Conservation (phyloP, 1,140 invertebrate species). For the Trissolcus basalis region DNA sequence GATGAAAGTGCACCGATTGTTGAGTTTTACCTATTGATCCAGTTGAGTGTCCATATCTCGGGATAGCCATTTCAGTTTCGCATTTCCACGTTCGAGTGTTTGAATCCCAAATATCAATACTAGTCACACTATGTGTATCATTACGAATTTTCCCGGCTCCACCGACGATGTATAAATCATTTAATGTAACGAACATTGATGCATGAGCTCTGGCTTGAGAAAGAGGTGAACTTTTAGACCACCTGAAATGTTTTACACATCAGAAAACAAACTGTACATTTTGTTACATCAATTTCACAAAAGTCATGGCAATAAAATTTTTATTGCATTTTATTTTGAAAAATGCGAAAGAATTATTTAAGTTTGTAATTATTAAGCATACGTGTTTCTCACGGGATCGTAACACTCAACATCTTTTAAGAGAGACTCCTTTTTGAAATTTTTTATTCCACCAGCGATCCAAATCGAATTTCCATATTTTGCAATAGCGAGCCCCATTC, state of each 20-base stretch:
- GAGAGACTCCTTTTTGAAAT: slow-evolving; percentile 75
- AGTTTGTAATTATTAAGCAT: slow-evolving; percentile 46
- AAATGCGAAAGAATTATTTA: too few relatives aligned
- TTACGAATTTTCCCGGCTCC: slow-evolving; percentile 78
- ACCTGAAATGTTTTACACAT: slow-evolving; percentile 73
- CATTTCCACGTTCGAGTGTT: slow-evolving; percentile 75
- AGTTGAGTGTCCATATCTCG: slow-evolving; percentile 79
- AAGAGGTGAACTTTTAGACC: slow-evolving; percentile 76
- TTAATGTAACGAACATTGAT: slow-evolving; percentile 77
- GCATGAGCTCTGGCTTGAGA: slow-evolving; percentile 76
- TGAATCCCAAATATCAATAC: slow-evolving; percentile 78
- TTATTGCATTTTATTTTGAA: too few relatives aligned
- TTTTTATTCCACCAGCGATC: slow-evolving; percentile 81
- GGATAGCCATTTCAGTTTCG: slow-evolving; percentile 77
- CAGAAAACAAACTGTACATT: not conserved
- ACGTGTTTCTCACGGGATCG: slow-evolving; percentile 78
- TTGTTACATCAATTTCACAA: not conserved
- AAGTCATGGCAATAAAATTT: not conserved
- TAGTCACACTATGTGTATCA: slow-evolving; percentile 77
- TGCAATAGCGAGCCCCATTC: slow-evolving; percentile 77
- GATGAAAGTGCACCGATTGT: not conserved
- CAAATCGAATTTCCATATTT: slow-evolving; percentile 80
- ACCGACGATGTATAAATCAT: slow-evolving; percentile 78
- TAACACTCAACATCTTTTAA: slow-evolving; percentile 79
- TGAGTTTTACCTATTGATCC: slow-evolving; percentile 76